Base-by-base conservation (phyloP, 2,113 vertebrate species). In the Notiomystis cincta region DNA sequence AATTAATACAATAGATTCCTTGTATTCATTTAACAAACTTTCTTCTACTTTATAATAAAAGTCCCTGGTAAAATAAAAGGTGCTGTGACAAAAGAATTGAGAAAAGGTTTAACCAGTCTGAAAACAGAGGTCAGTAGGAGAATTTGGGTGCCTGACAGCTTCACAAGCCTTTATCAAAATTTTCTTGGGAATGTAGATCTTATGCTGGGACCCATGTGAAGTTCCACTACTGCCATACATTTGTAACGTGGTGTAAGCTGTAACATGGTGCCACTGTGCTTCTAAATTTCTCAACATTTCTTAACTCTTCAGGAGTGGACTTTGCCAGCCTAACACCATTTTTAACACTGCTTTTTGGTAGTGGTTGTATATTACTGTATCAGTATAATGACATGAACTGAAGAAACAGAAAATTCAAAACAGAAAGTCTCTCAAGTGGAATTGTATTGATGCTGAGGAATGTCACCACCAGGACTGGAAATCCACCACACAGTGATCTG, bases 261-360 rank as follows among this genome's bases (percentile, higher is more conserved):
- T 57, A 61, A 60, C 15, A 51, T 0, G 0, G 15, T 58, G 23
- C 22, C 11, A 33, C 13, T 21, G 13, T 37, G 4, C 24, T 84
- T 21, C 69, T 82, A 33, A 50, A 56, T 79, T 75, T 66, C 35
- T 58, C 51, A 84, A 20, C 19, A 35, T 37, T 86, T 82, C 57
- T 82, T 62, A 89, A 33, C 12, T 65, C 76, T 44, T 25, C 70
- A 50, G 30, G 15, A 66, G 38, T 13, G 27, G 38, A 35, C 8
- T 71, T 79, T 38, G 3, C 1, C 70, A 79, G 4, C 4, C 54
- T 60, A 71, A 37, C 53, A 30, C 4, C 13, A 19, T 45, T 81
- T 75, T 69, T 61, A 47, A 50, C 11, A 37, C 8, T 35, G 16
- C 2, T 22, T 70, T 91, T 95, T 89, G 19, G 13, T 48, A 56